Conservation (phyloP, 1,140 invertebrate genomes). For the Meloidogyne exigua region DNA sequence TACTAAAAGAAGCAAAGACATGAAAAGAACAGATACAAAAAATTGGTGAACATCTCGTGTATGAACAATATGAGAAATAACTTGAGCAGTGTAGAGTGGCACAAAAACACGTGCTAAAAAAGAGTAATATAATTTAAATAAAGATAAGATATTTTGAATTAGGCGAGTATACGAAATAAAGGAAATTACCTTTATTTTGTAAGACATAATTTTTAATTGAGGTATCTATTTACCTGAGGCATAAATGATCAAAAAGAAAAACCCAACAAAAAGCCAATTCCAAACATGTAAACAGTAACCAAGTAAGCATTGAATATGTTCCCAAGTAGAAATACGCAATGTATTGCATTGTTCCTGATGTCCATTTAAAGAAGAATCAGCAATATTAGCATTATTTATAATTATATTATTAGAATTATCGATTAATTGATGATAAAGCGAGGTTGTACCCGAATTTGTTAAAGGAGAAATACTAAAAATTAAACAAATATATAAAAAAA, state of each 20-base stretch:
- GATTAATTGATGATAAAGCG: neutral
- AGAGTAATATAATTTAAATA: too few relatives aligned
- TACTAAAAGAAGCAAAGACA: constrained; percentile 14
- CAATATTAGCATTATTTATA: constrained; percentile 3
- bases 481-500: neutral
- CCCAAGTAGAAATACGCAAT: constrained; percentile 17
- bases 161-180: too few relatives aligned
- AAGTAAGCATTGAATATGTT: constrained; percentile 26
- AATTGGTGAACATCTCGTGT: constrained; percentile 40
- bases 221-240: constrained; percentile 22
- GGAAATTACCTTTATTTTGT: too few relatives aligned
- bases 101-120: constrained; percentile 50
- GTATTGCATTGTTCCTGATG: neutral
- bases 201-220: neutral
- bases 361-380: neutral
- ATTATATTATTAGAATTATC: neutral
- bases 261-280: constrained; percentile 31
- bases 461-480: neutral
- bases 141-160: too few relatives aligned
- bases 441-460: neutral
- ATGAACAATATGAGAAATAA: constrained; percentile 42
- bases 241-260: constrained; percentile 37
- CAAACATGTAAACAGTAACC: constrained; percentile 31
- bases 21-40: constrained; percentile 35
- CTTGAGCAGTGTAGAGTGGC: constrained; percentile 45